These are phyloP conservation scores for Lochmaea capreae DNA, from an alignment of 2,888 invertebrate species.

Conservation along the genomic window DNA sequence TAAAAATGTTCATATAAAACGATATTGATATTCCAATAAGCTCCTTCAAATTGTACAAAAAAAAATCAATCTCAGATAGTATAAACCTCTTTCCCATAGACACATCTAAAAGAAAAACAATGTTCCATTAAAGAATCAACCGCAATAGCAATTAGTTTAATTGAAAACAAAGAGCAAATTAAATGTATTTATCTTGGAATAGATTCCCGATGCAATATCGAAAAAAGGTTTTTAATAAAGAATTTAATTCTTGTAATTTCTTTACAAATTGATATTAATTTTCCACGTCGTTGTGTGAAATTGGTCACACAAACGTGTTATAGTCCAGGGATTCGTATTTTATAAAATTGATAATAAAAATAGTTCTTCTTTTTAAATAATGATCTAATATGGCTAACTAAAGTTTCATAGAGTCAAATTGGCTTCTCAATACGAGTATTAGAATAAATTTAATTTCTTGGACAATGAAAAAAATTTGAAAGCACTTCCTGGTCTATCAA, in stretches of 20 bases:
- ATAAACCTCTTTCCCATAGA: background rate
- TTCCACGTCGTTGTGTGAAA: background rate
- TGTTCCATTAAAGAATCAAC: background rate
- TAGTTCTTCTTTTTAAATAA: too few relatives aligned
- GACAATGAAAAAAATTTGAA: background rate
- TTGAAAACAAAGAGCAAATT: background rate
- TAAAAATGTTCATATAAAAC: too few relatives aligned
- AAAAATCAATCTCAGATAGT: background rate
- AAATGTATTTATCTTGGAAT: conserved; percentile 1
- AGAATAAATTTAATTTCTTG: too few relatives aligned
- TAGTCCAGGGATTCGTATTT: background rate
- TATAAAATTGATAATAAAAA: too few relatives aligned
- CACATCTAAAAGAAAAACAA: background rate
- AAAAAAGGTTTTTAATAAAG: background rate
- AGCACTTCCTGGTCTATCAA: background rate
- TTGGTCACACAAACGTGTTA: background rate
- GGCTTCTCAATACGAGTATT: too few relatives aligned
- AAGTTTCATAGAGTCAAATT: too few relatives aligned
- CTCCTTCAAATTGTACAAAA: too few relatives aligned
- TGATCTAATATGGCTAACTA: too few relatives aligned
- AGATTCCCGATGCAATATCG: background rate
- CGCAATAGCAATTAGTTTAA: background rate
- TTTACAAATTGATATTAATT: background rate
- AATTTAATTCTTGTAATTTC: background rate
- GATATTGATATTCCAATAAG: too few relatives aligned